A percentile compares a stretch with the other conserved stretches of the same genome.
These are phyloP conservation scores for Pseudopodoces humilis DNA, from an alignment of 2,113 vertebrate genomes.

Conservation along the genomic window DNA sequence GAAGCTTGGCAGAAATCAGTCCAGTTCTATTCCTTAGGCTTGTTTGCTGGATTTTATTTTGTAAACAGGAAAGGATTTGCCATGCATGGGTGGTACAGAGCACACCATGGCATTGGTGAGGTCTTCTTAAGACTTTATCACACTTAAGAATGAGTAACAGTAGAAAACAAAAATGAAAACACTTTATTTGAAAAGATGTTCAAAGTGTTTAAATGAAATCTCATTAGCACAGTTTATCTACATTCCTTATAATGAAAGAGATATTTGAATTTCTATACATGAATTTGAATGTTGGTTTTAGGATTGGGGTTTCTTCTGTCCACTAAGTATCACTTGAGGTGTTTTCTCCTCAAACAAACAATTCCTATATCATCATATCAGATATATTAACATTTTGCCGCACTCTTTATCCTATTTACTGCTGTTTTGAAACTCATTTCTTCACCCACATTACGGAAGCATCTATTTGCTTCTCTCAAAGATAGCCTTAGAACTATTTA, in stretches of 20 bases:
- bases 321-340: not conserved
- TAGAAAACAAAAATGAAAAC: not conserved
- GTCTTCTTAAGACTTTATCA: not conserved
- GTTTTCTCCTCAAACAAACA: not conserved
- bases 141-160: not conserved
- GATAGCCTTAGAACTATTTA: not conserved
- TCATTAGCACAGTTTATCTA: not conserved
- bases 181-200: not conserved
- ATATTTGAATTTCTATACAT: not conserved
- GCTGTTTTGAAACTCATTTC: not conserved
- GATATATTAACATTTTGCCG: not conserved
- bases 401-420: not conserved
- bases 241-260: not conserved
- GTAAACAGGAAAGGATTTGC: not conserved
- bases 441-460: not conserved
- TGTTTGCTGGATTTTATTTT: not conserved
- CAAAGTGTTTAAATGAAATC: not conserved
- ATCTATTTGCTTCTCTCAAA: not conserved
- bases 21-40: not conserved
- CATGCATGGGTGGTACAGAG: not conserved
- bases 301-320: not conserved
- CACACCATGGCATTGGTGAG: accelerated
- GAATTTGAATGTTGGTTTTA: not conserved
- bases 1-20: not conserved
- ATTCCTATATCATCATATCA: not conserved